Base-by-base conservation (phyloP, 2,113 vertebrate genomes). In the Phylloscopus trochilus region DNA sequence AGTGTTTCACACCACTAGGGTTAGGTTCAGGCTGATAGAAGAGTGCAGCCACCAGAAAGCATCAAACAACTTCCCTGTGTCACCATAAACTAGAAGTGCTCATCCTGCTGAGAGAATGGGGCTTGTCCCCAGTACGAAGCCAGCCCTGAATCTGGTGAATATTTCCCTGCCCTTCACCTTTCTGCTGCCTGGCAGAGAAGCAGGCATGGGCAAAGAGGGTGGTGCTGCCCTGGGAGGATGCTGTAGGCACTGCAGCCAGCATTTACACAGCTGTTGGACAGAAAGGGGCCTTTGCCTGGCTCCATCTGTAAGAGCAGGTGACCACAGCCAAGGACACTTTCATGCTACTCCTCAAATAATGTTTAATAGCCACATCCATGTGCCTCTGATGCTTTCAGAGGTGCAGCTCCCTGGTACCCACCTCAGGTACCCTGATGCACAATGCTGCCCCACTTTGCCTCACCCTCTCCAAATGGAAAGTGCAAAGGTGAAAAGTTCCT, bases 341-440 rank as follows among this genome's bases (percentile, higher is more conserved):
- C 55, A 35, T 0, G 19, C 31, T 10, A 1, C 27, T 76, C 17
- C 75, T 59, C 30, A 1, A 10, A 30, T 18, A n/a, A n/a, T 0
- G 4, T 43, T 41, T 49, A 28, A 75, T 14, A 17, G 14, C 4
- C 12, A 12, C 0, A 0, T 24, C 58, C 28, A 1, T 1, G 44
- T 60, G 26, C 49, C 53, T 0, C 0, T 3, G 55, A 8, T 73
- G 80, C 64, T 68, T 56, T 44, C 39, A 14, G 63, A 6, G 27
- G 24, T 13, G 41, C 81, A 81, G 64, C 39, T 70, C 30, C 60
- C 56, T 26, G 52, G n/a, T 37, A 23, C 56, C 55, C 55, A 13
- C 10, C 3, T 47, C 52, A 43, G 53, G 44, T 10, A 13, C 62
- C 39, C 30, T 16, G 12, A 33, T 3, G 15, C 43, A 13, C 0